Evolutionary conservation across 1,140 invertebrate genomes (phyloP).

Genomic region (Reticulitermes speratus): DNA sequence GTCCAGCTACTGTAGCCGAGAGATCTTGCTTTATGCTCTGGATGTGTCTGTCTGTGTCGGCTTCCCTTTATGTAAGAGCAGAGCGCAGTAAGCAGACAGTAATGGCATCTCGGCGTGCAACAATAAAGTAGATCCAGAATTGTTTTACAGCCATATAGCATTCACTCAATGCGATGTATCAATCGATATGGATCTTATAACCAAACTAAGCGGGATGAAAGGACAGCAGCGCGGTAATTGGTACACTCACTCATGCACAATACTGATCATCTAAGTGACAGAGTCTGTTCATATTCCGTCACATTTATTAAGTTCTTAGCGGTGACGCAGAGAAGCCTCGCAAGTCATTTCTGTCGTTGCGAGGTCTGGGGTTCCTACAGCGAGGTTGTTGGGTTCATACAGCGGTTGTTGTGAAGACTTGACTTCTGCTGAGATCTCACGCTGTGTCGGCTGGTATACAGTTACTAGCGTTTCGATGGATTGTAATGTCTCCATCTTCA

Average conservation of each 20-base stretch:
- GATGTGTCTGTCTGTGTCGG: not conserved
- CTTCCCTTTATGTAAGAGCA: not conserved
- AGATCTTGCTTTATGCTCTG: not conserved
- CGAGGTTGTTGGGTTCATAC: too few relatives aligned
- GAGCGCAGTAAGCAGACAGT: not conserved
- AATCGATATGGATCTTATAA: not conserved
- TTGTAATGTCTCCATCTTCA: too few relatives aligned
- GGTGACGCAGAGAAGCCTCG: too few relatives aligned
- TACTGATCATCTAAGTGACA: not conserved
- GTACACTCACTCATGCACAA: not conserved
- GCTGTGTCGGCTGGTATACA: too few relatives aligned
- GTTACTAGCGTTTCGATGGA: too few relatives aligned
- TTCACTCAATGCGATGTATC: not conserved
- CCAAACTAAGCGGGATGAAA: not conserved
- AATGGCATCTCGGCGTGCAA: not conserved
- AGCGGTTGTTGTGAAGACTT: too few relatives aligned
- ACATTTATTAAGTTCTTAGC: too few relatives aligned
- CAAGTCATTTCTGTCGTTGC: too few relatives aligned
- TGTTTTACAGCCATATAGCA: slow-evolving; percentile 1
- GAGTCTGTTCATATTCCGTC: too few relatives aligned
- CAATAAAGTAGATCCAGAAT: slow-evolving; percentile 8
- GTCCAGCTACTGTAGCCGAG: not conserved
- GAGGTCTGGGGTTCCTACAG: too few relatives aligned
- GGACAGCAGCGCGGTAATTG: not conserved
- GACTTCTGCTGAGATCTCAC: too few relatives aligned